A percentile compares a stretch with the other conserved stretches of the same genome.
These are phyloP conservation scores for Anadara kagoshimensis DNA, from an alignment of 1,140 invertebrate genomes.

Conservation along the genomic window DNA sequence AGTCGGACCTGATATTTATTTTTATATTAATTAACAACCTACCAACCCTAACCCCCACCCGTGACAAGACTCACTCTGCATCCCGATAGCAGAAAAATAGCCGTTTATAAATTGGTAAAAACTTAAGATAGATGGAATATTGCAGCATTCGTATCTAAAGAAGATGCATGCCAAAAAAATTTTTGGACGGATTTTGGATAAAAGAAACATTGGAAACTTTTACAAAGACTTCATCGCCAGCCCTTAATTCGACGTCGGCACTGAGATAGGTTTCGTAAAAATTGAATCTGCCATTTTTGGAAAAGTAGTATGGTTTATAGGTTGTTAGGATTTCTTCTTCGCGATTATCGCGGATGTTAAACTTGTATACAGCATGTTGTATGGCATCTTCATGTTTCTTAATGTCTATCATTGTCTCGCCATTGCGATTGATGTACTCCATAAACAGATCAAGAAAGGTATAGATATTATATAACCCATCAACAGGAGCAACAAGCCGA, in stretches of 20 bases:
- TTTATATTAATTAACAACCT: no score
- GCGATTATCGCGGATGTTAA: not conserved
- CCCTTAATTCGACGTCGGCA: constrained; percentile 15
- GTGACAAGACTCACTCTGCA: no score
- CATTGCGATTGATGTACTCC: not conserved
- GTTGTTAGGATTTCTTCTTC: constrained; percentile 13
- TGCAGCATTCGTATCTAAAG: no score
- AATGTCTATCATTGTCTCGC: no score
- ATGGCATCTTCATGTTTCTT: not conserved
- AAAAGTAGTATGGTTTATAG: constrained; percentile 14
- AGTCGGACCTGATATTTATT: no score
- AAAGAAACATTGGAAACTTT: constrained; percentile 36
- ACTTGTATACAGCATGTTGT: constrained; percentile 4
- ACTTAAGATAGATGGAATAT: no score
- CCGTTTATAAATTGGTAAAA: no score
- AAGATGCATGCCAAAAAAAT: constrained; percentile 20
- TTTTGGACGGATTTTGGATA: constrained; percentile 30
- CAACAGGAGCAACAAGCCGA: constrained; percentile 12
- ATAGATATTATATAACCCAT: constrained; percentile 28
- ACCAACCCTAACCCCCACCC: no score
- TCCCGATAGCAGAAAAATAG: no score
- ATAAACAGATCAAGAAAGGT: constrained; percentile 19
- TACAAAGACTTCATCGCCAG: constrained; percentile 32
- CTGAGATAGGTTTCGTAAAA: constrained; percentile 18
- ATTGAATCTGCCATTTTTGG: constrained; percentile 12